phyloP scores from a whole-genome alignment of 2,113 vertebrate genomes.

The Nycticebus coucang region DNA sequence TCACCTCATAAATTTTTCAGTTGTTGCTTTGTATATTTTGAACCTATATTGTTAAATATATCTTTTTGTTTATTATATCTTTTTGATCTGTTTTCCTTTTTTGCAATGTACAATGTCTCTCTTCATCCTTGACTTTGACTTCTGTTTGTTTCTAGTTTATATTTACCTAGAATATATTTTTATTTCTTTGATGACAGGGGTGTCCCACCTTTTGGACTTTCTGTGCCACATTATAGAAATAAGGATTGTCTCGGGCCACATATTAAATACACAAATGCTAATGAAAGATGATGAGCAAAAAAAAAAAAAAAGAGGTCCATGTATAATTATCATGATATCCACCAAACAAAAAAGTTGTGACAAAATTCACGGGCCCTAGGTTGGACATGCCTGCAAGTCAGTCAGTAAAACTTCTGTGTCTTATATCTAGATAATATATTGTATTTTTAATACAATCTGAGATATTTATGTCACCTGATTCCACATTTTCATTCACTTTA shows the following conservation, averaged over 20 bases:
- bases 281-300: too few relatives aligned
- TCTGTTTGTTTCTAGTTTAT: neutral
- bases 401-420: neutral
- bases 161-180: conserved; percentile 39
- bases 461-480: neutral
- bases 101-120: neutral
- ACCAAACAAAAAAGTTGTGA: too few relatives aligned
- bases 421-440: neutral
- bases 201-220: too few relatives aligned
- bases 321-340: too few relatives aligned
- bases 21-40: neutral
- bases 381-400: too few relatives aligned
- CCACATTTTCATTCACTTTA: neutral
- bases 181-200: neutral
- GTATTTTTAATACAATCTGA: neutral
- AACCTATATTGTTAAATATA: neutral
- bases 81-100: neutral
- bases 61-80: neutral
- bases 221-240: too few relatives aligned
- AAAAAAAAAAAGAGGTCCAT: too few relatives aligned
- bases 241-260: too few relatives aligned
- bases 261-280: too few relatives aligned
- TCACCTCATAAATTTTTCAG: neutral
- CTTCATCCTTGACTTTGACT: neutral
- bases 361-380: too few relatives aligned